phyloP scores from a whole-genome alignment of 2,888 invertebrate genomes.

The Prosopocoilus inquinatus region DNA sequence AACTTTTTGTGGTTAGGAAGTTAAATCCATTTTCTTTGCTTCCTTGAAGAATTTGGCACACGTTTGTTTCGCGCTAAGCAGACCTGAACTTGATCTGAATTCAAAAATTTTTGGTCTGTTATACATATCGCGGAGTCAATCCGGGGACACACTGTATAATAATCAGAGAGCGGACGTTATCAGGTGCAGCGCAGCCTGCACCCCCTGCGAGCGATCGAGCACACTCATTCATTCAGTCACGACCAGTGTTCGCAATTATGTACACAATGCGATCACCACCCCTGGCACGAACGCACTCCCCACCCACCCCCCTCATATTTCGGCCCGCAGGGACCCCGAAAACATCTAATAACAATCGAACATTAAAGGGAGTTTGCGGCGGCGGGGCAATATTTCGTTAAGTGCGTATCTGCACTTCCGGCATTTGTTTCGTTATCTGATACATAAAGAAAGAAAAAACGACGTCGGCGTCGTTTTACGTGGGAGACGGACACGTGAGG shows the following conservation, averaged over 20 bases:
- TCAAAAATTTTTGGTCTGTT: too few relatives aligned
- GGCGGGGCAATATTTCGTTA: neutral
- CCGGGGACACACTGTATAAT: too few relatives aligned
- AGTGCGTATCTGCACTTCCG: neutral
- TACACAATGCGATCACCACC: conserved; percentile 19
- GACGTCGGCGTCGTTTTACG: neutral
- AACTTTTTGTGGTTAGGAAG: too few relatives aligned
- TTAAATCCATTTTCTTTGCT: too few relatives aligned
- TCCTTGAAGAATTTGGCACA: too few relatives aligned
- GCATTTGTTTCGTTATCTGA: neutral
- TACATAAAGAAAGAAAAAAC: neutral
- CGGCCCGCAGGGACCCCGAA: neutral
- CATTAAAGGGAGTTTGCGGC: conserved; percentile 4
- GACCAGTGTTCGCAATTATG: conserved; percentile 23
- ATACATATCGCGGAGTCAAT: too few relatives aligned
- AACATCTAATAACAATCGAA: conserved; percentile 6
- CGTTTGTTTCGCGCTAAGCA: too few relatives aligned
- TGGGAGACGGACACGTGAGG: neutral
- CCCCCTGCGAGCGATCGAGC: too few relatives aligned
- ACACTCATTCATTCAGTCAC: conserved; percentile 1
- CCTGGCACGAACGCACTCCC: conserved; percentile 19
- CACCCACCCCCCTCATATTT: neutral
- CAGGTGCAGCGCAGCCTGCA: too few relatives aligned
- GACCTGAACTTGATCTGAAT: too few relatives aligned
- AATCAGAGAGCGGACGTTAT: too few relatives aligned